Base-by-base conservation (phyloP, 2,888 invertebrate genomes). In the Andrena hattorfiana region DNA sequence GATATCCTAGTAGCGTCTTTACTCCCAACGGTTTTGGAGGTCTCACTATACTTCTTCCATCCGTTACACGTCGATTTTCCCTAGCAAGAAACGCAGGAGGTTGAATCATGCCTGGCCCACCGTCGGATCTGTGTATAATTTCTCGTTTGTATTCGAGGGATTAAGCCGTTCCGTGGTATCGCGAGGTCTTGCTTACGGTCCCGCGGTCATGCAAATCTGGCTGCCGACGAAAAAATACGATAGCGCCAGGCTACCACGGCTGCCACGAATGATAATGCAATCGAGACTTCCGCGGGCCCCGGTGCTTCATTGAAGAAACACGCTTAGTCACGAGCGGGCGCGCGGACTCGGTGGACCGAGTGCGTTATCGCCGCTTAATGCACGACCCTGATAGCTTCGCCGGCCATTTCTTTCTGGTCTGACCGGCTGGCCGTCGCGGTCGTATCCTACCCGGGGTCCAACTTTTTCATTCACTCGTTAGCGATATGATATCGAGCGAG, bases 221-320 rank as follows among this genome's bases (percentile, higher is more conserved):
- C 56, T 54, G 81, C 82, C 56, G 84, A 86, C 77, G 84, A 82
- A 84, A 84, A 79, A 86, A 79, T 78, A 80, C 77, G 86, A 86
- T 86, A 86, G 71, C 81, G 81, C 64, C 72, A 49, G 72, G 70
- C 77, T 81, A 83, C 85, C 78, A 72, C 62, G 73, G 51, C 64
- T 62, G 70, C 75, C 48, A 59, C 32, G 64, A 71, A 77, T 62
- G 86, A 86, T 85, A 85, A 85, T 85, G 62, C 84, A 83, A 80
- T 86, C 80, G 76, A 66, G 72, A 74, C 63, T 77, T 63, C 56
- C 72, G 66, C 71, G 70, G 69, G 71, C 30, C 70, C 63, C 42
- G 77, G 70, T 66, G 54, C 51, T 62, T 81, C 78, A 80, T 74
- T 81, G 81, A 84, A 81, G 77, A 71, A 81, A 77, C 84, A 59